These are phyloP conservation scores for Rhea pennata DNA, from an alignment of 2,113 vertebrate species.

Conservation along the genomic window DNA sequence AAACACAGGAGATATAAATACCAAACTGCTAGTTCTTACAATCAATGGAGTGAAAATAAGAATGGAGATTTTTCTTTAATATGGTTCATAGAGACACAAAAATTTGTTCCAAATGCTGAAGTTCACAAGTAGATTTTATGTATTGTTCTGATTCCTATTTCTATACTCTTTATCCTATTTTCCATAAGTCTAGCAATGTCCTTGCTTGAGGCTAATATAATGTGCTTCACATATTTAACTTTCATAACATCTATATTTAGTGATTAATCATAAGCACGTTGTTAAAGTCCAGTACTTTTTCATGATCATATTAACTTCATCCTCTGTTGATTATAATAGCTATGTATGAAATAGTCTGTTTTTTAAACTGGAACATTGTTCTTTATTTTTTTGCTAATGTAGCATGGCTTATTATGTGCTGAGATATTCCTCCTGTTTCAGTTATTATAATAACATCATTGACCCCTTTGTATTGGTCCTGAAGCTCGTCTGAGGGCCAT, in stretches of 20 bases:
- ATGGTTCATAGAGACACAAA: not conserved
- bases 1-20: not conserved
- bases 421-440: not conserved
- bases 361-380: not conserved
- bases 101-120: not conserved
- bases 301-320: not conserved
- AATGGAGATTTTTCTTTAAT: not conserved
- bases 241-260: not conserved
- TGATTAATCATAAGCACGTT: not conserved
- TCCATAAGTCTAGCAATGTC: rapidly evolving
- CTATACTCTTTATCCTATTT: not conserved
- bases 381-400: not conserved
- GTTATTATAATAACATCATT: not conserved
- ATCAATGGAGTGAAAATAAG: not conserved
- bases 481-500: not conserved
- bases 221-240: not conserved
- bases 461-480: not conserved
- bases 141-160: not conserved
- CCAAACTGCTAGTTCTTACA: not conserved
- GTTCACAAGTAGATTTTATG: not conserved
- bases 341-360: not conserved
- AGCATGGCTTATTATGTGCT: not conserved
- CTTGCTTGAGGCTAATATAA: not conserved
- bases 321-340: not conserved
- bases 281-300: not conserved